phyloP scores from a whole-genome alignment of 2,888 invertebrate species.

The Andrena haemorrhoa region DNA sequence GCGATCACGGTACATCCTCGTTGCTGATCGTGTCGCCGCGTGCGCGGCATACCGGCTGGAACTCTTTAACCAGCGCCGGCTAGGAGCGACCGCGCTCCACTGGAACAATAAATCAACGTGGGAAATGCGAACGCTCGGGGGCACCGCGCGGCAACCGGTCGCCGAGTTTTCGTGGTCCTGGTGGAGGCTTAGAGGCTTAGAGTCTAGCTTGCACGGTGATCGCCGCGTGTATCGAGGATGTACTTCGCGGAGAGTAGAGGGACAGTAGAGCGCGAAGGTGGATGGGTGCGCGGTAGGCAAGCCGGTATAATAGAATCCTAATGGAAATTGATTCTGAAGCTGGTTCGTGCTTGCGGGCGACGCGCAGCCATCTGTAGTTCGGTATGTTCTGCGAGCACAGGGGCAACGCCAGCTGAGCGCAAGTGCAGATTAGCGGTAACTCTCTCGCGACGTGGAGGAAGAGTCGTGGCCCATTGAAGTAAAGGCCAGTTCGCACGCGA shows the following conservation, averaged over 20 bases:
- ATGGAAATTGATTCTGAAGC: not conserved
- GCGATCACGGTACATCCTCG: constrained; percentile 47
- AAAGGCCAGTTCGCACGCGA: constrained; percentile 72
- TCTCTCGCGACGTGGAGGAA: constrained; percentile 63
- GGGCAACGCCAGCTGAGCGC: constrained; percentile 68
- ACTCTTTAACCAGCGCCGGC: constrained; percentile 58
- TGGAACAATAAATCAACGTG: constrained; percentile 46
- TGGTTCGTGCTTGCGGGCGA: constrained; percentile 33
- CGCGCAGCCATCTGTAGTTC: constrained; percentile 36
- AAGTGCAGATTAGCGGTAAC: constrained; percentile 77
- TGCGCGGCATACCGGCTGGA: constrained; percentile 60
- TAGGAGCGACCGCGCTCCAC: constrained; percentile 48
- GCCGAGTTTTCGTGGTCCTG: constrained; percentile 6
- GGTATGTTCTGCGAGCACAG: constrained; percentile 46
- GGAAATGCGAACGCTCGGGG: constrained; percentile 13
- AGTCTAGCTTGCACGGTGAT: too few relatives aligned
- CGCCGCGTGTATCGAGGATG: too few relatives aligned
- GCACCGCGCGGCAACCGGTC: constrained; percentile 15
- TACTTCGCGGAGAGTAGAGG: too few relatives aligned
- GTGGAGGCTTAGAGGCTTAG: not conserved
- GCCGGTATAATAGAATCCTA: too few relatives aligned
- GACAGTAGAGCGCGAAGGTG: too few relatives aligned
- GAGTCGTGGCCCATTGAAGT: constrained; percentile 70
- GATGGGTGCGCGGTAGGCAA: too few relatives aligned
- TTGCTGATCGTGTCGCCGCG: constrained; percentile 62